Conservation (phyloP, 2,888 invertebrate species). For the Alviniconcha strummeri region DNA sequence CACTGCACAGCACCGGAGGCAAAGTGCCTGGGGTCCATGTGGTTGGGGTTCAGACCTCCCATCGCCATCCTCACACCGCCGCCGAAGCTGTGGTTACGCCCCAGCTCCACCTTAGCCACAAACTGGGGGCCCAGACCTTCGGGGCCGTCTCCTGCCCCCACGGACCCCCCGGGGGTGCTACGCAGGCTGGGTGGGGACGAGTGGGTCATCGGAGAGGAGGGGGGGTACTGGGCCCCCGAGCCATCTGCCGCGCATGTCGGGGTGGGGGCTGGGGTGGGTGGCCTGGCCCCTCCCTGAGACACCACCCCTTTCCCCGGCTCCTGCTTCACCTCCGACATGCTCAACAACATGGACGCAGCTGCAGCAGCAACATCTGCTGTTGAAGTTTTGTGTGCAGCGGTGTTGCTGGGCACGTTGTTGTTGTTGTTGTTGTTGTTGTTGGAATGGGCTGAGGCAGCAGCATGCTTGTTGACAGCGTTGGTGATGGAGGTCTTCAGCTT, state of each 20-base stretch:
- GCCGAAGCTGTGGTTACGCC: constrained; percentile 27
- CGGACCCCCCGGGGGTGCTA: constrained; percentile 25
- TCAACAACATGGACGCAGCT: background rate
- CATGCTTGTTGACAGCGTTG: constrained; percentile 44
- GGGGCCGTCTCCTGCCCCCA: constrained; percentile 32
- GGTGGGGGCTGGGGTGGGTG: background rate
- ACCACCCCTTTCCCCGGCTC: background rate
- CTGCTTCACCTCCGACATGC: background rate
- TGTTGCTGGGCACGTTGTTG: background rate
- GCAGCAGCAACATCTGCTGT: background rate
- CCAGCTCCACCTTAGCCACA: constrained; percentile 46
- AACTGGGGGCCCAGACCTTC: constrained; percentile 46
- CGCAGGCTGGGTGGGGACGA: constrained; percentile 31
- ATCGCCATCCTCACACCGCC: constrained; percentile 5
- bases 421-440: background rate
- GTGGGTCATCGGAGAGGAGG: constrained; percentile 32
- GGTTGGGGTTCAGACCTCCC: background rate
- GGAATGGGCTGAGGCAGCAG: constrained; percentile 5
- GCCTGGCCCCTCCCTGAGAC: background rate
- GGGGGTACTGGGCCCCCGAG: constrained; percentile 1
- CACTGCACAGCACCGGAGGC: constrained; percentile 21
- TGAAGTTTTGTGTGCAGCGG: too few relatives aligned
- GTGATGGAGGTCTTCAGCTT: constrained; percentile 42
- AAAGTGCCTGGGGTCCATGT: constrained; percentile 23
- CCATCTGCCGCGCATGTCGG: constrained; percentile 15